A percentile compares a stretch with the other conserved stretches of the same genome.
phyloP scores from a whole-genome alignment of 2,113 vertebrate genomes.

The Pelodiscus sinensis region DNA sequence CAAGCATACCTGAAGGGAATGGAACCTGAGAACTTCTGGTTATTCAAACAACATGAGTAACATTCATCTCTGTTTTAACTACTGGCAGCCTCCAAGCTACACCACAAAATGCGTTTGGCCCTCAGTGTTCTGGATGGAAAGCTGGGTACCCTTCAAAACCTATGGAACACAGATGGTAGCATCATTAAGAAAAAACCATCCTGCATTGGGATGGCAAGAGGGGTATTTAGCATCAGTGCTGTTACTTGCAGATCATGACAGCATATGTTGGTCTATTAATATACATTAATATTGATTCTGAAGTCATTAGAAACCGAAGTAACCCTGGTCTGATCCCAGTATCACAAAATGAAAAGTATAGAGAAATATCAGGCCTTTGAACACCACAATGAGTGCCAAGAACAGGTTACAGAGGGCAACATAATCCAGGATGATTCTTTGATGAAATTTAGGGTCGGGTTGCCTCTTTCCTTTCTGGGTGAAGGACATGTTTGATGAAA shows the following conservation, averaged over 20 bases:
- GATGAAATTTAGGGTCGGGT: neutral
- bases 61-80: neutral
- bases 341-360: neutral
- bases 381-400: neutral
- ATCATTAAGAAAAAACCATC: neutral
- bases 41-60: neutral
- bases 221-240: neutral
- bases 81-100: neutral
- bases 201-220: neutral
- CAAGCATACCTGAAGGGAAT: neutral
- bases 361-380: neutral
- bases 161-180: neutral
- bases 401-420: neutral
- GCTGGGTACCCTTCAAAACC: neutral
- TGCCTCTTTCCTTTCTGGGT: neutral
- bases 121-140: neutral
- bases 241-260: neutral
- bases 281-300: conserved; percentile 2
- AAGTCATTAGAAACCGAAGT: conserved; percentile 8
- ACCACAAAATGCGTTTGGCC: neutral
- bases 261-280: conserved; percentile 30
- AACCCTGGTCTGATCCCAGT: neutral
- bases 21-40: neutral
- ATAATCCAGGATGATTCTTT: neutral
- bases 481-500: neutral